These are phyloP conservation scores for Perdita meconis DNA, from an alignment of 2,888 invertebrate species.

Conservation along the genomic window DNA sequence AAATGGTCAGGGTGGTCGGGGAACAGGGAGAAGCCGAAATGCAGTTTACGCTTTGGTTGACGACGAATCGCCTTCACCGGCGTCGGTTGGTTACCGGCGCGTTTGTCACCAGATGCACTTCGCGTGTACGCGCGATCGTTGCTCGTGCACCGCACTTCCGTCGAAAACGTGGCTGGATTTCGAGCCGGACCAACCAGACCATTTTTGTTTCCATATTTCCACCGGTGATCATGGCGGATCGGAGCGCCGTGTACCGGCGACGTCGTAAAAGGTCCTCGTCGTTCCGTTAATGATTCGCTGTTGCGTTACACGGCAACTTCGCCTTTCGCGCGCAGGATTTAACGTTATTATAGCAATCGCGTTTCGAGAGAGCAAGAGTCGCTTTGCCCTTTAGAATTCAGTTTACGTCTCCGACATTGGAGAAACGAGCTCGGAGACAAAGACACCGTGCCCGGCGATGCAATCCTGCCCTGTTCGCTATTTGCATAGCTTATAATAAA, in stretches of 20 bases:
- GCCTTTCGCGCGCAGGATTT: constrained; percentile 16
- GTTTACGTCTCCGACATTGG: constrained; percentile 46
- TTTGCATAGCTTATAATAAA: constrained; percentile 66
- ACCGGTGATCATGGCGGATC: constrained; percentile 3
- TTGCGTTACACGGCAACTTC: constrained; percentile 4
- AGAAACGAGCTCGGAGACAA: constrained; percentile 44
- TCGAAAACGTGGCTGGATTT: constrained; percentile 24
- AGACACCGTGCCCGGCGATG: constrained; percentile 17
- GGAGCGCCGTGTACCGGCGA: neutral
- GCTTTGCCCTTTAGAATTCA: constrained; percentile 42
- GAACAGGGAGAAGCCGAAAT: constrained; percentile 67
- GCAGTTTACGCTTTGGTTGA: constrained; percentile 72
- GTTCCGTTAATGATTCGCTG: constrained; percentile 25
- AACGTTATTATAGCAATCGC: constrained; percentile 46
- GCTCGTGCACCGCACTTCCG: constrained; percentile 38
- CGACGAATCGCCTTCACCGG: constrained; percentile 67
- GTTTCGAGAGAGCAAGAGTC: constrained; percentile 32
- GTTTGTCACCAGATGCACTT: constrained; percentile 64
- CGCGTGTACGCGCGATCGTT: constrained; percentile 42
- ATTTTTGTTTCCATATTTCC: constrained; percentile 26
- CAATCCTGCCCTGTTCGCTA: constrained; percentile 42
- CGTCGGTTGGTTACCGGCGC: constrained; percentile 53
- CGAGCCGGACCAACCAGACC: neutral
- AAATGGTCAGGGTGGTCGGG: constrained; percentile 63
- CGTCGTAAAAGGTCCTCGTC: constrained; percentile 25